Percentiles rank a stretch among this genome's conserved stretches.
These are phyloP conservation scores for Marronus borbonicus DNA, from an alignment of 2,888 invertebrate species.

Conservation along the genomic window DNA sequence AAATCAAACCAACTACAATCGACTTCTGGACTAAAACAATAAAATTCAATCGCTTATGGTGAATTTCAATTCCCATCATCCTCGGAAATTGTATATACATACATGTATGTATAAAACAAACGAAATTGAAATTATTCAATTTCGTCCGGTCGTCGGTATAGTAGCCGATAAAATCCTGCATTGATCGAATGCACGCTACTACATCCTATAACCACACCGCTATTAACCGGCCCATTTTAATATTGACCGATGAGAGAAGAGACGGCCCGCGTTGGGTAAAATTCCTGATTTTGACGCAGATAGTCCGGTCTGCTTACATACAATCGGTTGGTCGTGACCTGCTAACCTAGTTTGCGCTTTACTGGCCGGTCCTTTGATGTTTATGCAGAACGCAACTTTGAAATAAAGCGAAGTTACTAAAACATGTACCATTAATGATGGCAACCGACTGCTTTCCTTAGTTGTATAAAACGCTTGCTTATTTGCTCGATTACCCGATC, in stretches of 20 bases:
- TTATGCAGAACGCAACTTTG: too few relatives aligned
- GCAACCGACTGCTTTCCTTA: too few relatives aligned
- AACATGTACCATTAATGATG: too few relatives aligned
- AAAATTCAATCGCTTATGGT: background rate
- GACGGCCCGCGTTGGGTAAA: background rate
- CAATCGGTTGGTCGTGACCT: background rate
- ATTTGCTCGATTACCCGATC: too few relatives aligned
- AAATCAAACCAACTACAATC: background rate
- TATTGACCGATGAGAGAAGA: background rate
- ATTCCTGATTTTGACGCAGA: background rate
- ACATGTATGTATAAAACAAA: background rate
- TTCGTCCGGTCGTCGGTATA: background rate
- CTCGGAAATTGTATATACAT: background rate
- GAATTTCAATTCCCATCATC: background rate
- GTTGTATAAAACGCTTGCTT: too few relatives aligned
- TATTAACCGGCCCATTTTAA: background rate
- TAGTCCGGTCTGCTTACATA: background rate
- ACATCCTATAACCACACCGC: background rate
- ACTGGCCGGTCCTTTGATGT: too few relatives aligned
- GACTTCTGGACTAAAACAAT: slow-evolving; percentile 1
- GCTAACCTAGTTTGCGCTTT: background rate
- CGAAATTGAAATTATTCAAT: slow-evolving; percentile 24
- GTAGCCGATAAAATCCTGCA: background rate
- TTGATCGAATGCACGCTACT: background rate
- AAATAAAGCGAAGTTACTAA: too few relatives aligned